phyloP scores from a whole-genome alignment of 2,797 vertebrate species.

The Ptychadena robeensis region DNA sequence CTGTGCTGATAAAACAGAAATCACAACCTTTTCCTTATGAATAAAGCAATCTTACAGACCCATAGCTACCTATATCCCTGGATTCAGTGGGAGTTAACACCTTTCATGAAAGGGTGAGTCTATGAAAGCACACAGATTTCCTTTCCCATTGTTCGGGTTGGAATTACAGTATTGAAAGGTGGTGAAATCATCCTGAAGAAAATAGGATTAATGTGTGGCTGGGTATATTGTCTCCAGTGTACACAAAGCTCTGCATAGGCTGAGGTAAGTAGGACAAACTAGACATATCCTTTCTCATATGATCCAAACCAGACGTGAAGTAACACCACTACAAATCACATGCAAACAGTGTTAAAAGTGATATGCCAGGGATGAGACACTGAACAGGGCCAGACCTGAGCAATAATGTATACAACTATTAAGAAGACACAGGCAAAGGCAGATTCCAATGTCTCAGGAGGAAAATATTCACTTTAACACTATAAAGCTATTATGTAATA shows the following conservation, averaged over 20 bases:
- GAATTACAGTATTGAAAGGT: conserved; percentile 10
- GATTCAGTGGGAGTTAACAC: neutral
- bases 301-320: conserved; percentile 36
- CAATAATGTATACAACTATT: conserved; percentile 21
- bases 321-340: conserved; percentile 41
- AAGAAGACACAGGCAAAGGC: neutral
- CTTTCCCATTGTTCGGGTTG: conserved; percentile 6
- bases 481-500: neutral
- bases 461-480: neutral
- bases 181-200: conserved; percentile 12
- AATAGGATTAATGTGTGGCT: conserved; percentile 36
- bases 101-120: conserved; percentile 17
- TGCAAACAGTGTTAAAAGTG: conserved; percentile 3
- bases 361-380: conserved; percentile 24
- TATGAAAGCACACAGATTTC: conserved; percentile 24
- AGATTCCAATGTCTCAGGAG: conserved; percentile 9
- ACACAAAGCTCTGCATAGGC: neutral
- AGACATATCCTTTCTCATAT: conserved; percentile 27
- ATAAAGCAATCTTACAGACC: neutral
- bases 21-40: neutral
- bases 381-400: conserved; percentile 19
- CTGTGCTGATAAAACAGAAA: neutral
- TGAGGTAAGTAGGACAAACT: conserved; percentile 19
- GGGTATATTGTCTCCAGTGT: conserved; percentile 35
- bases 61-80: neutral